Evolutionary conservation across 2,113 vertebrate species (phyloP).

Genomic region (Cricetomys ansorgei): DNA sequence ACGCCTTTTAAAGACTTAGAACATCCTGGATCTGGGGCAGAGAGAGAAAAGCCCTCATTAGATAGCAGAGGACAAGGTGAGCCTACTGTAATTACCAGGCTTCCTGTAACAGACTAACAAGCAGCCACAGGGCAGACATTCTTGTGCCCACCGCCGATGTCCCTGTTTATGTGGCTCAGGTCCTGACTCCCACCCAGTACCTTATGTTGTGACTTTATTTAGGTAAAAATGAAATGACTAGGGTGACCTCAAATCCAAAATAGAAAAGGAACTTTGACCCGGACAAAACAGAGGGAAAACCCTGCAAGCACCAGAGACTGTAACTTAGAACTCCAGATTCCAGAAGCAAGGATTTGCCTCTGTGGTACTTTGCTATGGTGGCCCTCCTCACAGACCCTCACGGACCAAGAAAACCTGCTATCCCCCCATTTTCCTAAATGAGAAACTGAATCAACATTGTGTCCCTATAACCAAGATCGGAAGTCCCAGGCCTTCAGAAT

Average conservation of each 20-base stretch:
- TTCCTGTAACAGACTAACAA: neutral
- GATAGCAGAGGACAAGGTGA: neutral
- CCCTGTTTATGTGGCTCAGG: neutral
- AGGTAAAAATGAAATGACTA: neutral
- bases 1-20: conserved; percentile 2
- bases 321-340: neutral
- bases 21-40: conserved; percentile 33
- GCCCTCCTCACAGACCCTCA: neutral
- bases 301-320: neutral
- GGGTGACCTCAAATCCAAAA: neutral
- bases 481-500: neutral
- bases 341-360: neutral
- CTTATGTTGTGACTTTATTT: neutral
- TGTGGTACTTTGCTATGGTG: neutral
- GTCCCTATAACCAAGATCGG: neutral
- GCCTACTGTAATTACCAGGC: neutral
- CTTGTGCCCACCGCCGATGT: neutral
- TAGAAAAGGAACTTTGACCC: neutral
- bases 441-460: neutral
- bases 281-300: neutral
- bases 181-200: neutral
- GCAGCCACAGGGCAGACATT: accelerated
- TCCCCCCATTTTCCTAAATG: neutral
- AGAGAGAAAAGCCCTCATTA: neutral
- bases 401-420: neutral